Evolutionary conservation across 2,113 vertebrate species (phyloP), one percentile per base, ranked within the genome.

Genomic region (Symphodus melops): DNA sequence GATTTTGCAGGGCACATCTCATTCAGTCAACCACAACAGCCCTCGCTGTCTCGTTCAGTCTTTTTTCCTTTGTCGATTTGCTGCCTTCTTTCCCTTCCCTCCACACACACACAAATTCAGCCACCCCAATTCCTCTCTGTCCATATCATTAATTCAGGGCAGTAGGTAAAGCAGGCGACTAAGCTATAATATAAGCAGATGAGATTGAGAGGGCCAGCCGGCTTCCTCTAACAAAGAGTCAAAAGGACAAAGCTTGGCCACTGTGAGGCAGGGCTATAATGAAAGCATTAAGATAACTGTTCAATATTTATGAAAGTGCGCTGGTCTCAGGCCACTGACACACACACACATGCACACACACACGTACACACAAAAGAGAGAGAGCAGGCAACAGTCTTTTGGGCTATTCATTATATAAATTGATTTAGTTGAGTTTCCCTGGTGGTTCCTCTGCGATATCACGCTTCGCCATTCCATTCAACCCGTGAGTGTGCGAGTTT

Each of bases 291-390:
- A 92, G 92, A 93, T 93, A 90, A 92, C 92, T 92, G 91, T 94
- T 95, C 92, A 94, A 93, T 95, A 94, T 95, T 94, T 94, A 95
- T 94, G 89, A 91, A 91, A 83, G 88, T 90, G 90, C 88, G 86
- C 81, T 83, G 86, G 79, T 92, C 81, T 76, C 55, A 64, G 19
- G 19, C 39, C 54, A 41, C 44, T 16, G 68, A 74, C 71, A 41
- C 55, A 67, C 65, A 71, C 63, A 68, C 46, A 72, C 62, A 72
- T 8, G 58, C 53, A 48, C 69, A 71, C 53, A 52, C 42, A 56
- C 28, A 51, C 53, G 54, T 13, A 46, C 13, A 46, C 14, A 46
- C 42, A 7, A 17, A 19, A 54, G 46, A 65, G 75, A 63, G 58
- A 39, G 25, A 21, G 59, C 48, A 39, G 8, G 51, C 63, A 74